A percentile compares a stretch with the other conserved stretches of the same genome.
Conservation (phyloP, 2,113 vertebrate genomes). For the Lucifuga dentata region DNA sequence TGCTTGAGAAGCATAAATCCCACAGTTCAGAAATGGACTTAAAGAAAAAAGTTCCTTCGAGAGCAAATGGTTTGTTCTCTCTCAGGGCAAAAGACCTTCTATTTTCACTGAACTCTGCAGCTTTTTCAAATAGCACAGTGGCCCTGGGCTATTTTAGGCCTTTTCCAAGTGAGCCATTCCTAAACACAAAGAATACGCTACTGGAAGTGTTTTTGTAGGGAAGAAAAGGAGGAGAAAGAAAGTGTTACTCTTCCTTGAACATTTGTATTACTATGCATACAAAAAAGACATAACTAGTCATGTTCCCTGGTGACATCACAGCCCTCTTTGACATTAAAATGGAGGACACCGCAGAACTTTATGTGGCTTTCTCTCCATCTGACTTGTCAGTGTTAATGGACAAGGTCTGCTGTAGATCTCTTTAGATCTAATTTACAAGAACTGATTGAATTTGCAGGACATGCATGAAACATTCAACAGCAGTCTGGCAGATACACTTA, state of each 20-base stretch:
- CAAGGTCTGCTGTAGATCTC: background rate
- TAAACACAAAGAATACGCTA: slow-evolving; percentile 36
- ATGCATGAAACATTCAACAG: slow-evolving; percentile 13
- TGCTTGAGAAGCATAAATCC: slow-evolving; percentile 47
- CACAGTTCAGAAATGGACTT: slow-evolving; percentile 37
- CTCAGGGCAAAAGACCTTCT: slow-evolving; percentile 33
- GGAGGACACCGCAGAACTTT: slow-evolving; percentile 23
- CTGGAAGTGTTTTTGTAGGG: slow-evolving; percentile 38
- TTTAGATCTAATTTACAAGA: slow-evolving; percentile 58
- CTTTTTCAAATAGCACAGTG: slow-evolving; percentile 62
- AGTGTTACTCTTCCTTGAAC: background rate
- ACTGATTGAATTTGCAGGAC: slow-evolving; percentile 63
- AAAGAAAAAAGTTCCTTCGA: slow-evolving; percentile 14
- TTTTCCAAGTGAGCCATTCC: slow-evolving; percentile 40
- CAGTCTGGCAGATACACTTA: background rate
- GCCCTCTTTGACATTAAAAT: slow-evolving; percentile 16
- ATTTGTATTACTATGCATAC: slow-evolving; percentile 5
- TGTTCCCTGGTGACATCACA: background rate
- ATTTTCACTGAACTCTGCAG: slow-evolving; percentile 68
- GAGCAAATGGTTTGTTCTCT: slow-evolving; percentile 21
- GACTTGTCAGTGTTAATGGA: slow-evolving; percentile 37
- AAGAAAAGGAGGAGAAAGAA: background rate
- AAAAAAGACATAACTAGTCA: background rate
- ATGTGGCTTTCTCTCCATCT: slow-evolving; percentile 22
- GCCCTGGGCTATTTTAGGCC: slow-evolving; percentile 71